phyloP scores from a whole-genome alignment of 2,113 vertebrate species.

The Saccopteryx bilineata region DNA sequence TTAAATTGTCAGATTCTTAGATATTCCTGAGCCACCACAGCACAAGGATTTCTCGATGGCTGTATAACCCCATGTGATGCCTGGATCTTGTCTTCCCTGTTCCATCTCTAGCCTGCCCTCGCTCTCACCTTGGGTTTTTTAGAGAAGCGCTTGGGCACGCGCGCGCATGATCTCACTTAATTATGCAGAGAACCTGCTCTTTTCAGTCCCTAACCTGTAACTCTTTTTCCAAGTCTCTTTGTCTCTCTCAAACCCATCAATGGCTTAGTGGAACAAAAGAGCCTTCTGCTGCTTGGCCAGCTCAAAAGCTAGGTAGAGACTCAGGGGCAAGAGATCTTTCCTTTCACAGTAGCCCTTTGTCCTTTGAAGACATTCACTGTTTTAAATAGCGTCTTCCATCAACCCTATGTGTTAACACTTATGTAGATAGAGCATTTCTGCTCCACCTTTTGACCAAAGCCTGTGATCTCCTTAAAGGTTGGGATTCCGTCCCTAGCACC shows the following conservation, averaged over 20 bases:
- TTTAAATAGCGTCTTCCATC: conserved; percentile 72
- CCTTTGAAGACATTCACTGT: conserved; percentile 71
- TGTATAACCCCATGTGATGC: not conserved
- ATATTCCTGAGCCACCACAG: not conserved
- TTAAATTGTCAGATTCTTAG: not conserved
- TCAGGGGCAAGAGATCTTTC: conserved; percentile 35
- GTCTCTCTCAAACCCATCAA: conserved; percentile 63
- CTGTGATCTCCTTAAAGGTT: conserved; percentile 70
- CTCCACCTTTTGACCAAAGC: conserved; percentile 79
- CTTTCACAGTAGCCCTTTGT: conserved; percentile 55
- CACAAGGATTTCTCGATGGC: not conserved
- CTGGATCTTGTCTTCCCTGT: not conserved
- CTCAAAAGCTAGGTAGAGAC: conserved; percentile 64
- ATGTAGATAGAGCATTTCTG: conserved; percentile 61
- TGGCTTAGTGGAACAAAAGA: conserved; percentile 58
- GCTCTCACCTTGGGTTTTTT: not conserved
- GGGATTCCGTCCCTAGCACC: conserved; percentile 64
- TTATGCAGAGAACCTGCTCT: not conserved
- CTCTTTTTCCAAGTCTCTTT: conserved; percentile 30
- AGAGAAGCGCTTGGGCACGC: not conserved
- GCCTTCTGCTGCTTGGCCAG: conserved; percentile 31
- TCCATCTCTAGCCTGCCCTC: not conserved
- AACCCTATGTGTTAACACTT: conserved; percentile 25
- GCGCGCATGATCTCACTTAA: not conserved
- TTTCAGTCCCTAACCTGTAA: not conserved